phyloP scores from a whole-genome alignment of 2,888 invertebrate species.

The Busseola fusca region DNA sequence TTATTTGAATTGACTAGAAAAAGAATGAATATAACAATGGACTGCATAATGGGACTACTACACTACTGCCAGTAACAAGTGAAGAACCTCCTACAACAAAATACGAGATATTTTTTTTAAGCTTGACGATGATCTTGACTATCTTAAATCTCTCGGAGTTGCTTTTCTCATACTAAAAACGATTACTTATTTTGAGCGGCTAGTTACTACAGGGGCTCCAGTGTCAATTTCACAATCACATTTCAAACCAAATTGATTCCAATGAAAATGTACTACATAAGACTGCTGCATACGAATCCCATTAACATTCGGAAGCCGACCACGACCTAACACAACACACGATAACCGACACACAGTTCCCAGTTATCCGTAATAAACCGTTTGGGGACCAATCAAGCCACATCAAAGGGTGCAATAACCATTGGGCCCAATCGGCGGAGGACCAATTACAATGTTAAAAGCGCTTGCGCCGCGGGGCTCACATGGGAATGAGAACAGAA shows the following conservation, averaged over 20 bases:
- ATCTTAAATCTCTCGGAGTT: neutral
- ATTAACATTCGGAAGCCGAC: constrained; percentile 52
- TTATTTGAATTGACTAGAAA: neutral
- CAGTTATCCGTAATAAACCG: constrained; percentile 66
- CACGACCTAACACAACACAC: constrained; percentile 70
- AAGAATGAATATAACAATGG: neutral
- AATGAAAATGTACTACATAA: neutral
- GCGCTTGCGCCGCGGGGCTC: constrained; percentile 80
- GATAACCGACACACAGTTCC: constrained; percentile 55
- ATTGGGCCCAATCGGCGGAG: constrained; percentile 77
- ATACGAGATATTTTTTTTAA: neutral
- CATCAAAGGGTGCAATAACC: constrained; percentile 81
- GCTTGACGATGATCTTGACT: neutral
- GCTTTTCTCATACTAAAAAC: neutral
- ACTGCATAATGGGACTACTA: neutral
- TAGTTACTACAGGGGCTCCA: neutral
- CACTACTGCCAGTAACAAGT: neutral
- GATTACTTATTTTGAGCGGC: neutral
- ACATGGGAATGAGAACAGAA: constrained; percentile 82
- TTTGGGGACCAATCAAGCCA: constrained; percentile 79
- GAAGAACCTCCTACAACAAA: neutral
- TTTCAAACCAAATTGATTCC: neutral
- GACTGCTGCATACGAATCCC: constrained; percentile 35
- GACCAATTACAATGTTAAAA: constrained; percentile 86
- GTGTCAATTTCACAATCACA: neutral